Evolutionary conservation across 2,797 vertebrate species (phyloP).

Genomic region (Smutsia gigantea): DNA sequence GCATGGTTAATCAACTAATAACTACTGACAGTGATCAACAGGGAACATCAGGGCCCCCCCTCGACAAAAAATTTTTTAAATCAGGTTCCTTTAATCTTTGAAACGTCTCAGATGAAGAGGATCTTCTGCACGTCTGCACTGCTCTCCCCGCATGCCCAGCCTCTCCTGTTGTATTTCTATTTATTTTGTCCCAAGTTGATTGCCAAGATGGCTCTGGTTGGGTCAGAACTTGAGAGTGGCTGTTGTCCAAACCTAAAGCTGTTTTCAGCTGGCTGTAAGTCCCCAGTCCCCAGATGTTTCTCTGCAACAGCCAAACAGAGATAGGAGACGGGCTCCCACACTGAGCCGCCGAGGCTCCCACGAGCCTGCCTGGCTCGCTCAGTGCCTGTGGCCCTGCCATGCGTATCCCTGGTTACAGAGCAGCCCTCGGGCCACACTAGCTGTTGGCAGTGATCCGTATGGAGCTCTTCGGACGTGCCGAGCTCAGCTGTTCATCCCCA

Average conservation of each 20-base stretch:
- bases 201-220: not conserved
- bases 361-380: too few species aligned
- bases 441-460: not conserved
- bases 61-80: too few species aligned
- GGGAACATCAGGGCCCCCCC: too few species aligned
- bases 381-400: not conserved
- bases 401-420: not conserved
- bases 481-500: not conserved
- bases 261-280: not conserved
- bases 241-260: constrained; percentile 39
- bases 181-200: not conserved
- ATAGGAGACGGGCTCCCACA: not conserved
- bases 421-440: not conserved
- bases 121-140: fast-evolving
- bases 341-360: not conserved
- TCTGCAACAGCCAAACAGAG: not conserved
- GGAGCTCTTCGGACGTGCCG: not conserved
- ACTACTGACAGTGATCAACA: too few species aligned
- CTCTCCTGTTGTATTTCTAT: not conserved
- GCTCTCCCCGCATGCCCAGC: not conserved
- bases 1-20: not conserved
- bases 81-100: not conserved
- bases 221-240: constrained; percentile 5
- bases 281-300: constrained; percentile 56
- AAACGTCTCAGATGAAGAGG: not conserved